A percentile compares a stretch with the other conserved stretches of the same genome.
Conservation (phyloP, 2,797 vertebrate species). For the Brachyrhaphis roseni region DNA sequence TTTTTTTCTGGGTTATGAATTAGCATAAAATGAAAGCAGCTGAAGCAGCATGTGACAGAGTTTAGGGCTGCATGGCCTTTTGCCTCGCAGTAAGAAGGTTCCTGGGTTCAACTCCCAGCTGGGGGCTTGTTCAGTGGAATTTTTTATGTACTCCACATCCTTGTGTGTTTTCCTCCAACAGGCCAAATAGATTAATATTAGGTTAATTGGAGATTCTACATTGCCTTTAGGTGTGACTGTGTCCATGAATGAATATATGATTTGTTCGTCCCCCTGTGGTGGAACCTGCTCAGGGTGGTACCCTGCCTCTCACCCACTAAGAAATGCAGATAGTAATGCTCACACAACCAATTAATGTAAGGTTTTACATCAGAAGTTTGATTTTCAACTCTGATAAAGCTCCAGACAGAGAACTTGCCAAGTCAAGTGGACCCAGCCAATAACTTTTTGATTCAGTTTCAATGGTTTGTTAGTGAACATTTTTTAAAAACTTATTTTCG, state of each 20-base stretch:
- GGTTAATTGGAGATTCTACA: neutral
- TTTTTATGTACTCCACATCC: neutral
- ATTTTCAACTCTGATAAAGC: neutral
- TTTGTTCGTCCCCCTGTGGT: neutral
- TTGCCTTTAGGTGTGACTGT: neutral
- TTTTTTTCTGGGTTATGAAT: constrained; percentile 22
- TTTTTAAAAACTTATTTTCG: neutral
- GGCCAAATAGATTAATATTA: neutral
- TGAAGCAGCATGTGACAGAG: constrained; percentile 9
- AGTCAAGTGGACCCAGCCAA: neutral
- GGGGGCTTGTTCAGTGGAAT: neutral
- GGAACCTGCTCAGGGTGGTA: neutral
- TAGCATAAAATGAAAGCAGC: constrained; percentile 11
- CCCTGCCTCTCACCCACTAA: neutral
- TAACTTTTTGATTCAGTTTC: neutral
- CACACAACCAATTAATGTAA: neutral
- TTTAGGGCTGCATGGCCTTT: neutral
- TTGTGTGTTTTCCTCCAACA: neutral
- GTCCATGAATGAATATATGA: neutral
- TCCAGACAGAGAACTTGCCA: neutral
- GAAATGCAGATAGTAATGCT: neutral
- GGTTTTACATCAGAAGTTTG: neutral
- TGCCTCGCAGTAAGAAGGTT: neutral
- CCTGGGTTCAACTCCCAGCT: neutral
- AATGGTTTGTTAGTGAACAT: neutral